Evolutionary conservation across 2,113 vertebrate species (phyloP), one percentile per base, ranked within the genome.

Genomic region (Amphiprion percula): DNA sequence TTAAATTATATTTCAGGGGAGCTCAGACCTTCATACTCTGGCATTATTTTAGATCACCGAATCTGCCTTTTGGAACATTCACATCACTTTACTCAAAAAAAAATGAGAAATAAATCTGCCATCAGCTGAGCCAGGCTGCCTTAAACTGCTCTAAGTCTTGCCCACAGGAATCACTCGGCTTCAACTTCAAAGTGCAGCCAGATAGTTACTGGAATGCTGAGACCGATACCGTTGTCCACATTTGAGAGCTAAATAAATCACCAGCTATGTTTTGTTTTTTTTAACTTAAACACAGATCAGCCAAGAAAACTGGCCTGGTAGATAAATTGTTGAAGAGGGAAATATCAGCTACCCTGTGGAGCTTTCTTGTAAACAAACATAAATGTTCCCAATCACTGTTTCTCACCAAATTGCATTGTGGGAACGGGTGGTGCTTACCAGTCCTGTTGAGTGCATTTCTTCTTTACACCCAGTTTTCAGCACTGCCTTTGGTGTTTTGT

Each of bases 91-190:
- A 66, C 8, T 1, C 41, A 52, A 30, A n/a, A 59, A 80, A 74
- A 66, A 50, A 33, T 17, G 14, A 19, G 49, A 64, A 74, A 76
- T 86, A 78, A 66, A 80, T 87, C 76, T 80, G 61, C 62, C 68
- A 58, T 46, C 52, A 26, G 37, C 74, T 44, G 41, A 88, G 77
- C 39, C 39, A 66, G 50, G 3, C 50, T 68, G 24, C 46, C 26
- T 79, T 75, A 69, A 79, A 84, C 78, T 39, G 81, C 59, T 23
- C 23, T 53, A 19, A 71, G 74, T 28, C 50, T 49, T 56, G 64
- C 65, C 12, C 19, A 44, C 46, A 56, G 30, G 50, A 66, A 10
- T 80, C 49, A 54, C 53, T 79, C 55, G 52, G 28, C 37, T 23
- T 70, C 26, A 47, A 52, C 47, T 77, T 76, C 50, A 68, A 72